Evolutionary conservation across 2,888 invertebrate species (phyloP).

Genomic region (Malthinus seriepunctatus): DNA sequence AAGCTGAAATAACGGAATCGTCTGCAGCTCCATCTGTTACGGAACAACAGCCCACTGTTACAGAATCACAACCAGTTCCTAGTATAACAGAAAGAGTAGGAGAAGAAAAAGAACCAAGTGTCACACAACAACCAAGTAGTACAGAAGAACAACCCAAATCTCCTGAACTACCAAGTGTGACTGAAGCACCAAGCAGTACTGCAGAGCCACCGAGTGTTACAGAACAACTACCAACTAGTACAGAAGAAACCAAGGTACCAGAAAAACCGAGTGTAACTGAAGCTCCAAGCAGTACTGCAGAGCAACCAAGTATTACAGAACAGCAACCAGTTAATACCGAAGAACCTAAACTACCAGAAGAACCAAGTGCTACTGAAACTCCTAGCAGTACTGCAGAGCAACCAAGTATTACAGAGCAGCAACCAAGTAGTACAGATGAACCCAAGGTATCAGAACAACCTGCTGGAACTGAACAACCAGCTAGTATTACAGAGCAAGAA

Average conservation of each 20-base stretch:
- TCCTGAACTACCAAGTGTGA: neutral
- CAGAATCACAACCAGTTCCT: slow-evolving; percentile 2
- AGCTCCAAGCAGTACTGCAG: neutral
- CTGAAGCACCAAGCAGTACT: neutral
- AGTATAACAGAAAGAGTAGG: slow-evolving; percentile 12
- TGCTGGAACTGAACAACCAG: neutral
- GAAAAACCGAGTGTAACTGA: neutral
- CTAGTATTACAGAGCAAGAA: neutral
- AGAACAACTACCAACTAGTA: neutral
- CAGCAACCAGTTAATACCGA: neutral
- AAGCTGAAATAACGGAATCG: neutral
- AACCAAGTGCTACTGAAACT: slow-evolving; percentile 5
- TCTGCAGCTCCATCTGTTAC: neutral
- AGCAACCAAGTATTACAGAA: neutral
- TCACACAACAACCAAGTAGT: slow-evolving; percentile 14
- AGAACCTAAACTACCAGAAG: slow-evolving; percentile 10
- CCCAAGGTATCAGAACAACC: slow-evolving; percentile 8
- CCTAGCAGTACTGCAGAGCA: neutral
- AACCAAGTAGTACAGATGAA: slow-evolving; percentile 12
- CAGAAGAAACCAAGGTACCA: slow-evolving; percentile 1
- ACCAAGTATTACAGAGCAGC: slow-evolving; percentile 19
- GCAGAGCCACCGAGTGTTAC: neutral
- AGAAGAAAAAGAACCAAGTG: neutral
- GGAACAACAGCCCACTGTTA: neutral
- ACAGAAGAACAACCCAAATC: slow-evolving; percentile 20